A percentile compares a stretch with the other conserved stretches of the same genome.
Conservation (phyloP, 1,140 invertebrate species). For the Coelopa frigida region DNA sequence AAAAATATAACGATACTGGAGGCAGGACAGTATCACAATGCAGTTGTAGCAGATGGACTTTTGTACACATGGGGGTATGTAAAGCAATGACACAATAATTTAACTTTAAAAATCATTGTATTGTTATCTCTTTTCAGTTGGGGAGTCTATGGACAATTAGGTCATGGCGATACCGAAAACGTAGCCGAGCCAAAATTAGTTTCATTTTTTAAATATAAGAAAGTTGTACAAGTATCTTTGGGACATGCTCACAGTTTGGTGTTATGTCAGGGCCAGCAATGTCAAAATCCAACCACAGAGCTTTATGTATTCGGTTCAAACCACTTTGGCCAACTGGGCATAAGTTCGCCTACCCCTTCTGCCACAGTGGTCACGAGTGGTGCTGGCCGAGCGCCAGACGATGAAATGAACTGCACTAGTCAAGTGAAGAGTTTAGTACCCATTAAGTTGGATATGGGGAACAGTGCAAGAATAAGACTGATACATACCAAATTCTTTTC, state of each 20-base stretch:
- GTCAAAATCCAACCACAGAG: constrained; percentile 46
- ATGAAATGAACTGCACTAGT: constrained; percentile 27
- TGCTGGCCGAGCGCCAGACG: constrained; percentile 18
- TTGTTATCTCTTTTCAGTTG: constrained; percentile 47
- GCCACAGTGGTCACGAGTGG: constrained; percentile 45
- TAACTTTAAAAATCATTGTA: background rate
- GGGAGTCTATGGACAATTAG: constrained; percentile 79
- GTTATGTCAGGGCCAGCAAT: constrained; percentile 40
- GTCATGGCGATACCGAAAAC: constrained; percentile 65
- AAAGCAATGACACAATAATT: background rate
- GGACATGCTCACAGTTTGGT: constrained; percentile 71
- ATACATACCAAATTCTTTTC: constrained; percentile 76
- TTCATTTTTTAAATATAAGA: constrained; percentile 45
- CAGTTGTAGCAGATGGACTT: constrained; percentile 59
- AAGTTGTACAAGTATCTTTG: constrained; percentile 52
- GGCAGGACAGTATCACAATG: constrained; percentile 77
- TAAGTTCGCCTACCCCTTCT: constrained; percentile 45
- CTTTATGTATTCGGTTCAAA: constrained; percentile 72
- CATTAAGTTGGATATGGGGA: constrained; percentile 47
- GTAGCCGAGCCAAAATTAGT: constrained; percentile 55
- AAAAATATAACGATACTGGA: constrained; percentile 58
- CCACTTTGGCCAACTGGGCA: constrained; percentile 70
- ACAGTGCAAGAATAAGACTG: constrained; percentile 52
- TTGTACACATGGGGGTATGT: constrained; percentile 57
- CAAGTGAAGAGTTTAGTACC: constrained; percentile 47